Evolutionary conservation across 64 coral and sea anemone genomes (phyloP).

Genomic region (Cladopsammia gracilis): DNA sequence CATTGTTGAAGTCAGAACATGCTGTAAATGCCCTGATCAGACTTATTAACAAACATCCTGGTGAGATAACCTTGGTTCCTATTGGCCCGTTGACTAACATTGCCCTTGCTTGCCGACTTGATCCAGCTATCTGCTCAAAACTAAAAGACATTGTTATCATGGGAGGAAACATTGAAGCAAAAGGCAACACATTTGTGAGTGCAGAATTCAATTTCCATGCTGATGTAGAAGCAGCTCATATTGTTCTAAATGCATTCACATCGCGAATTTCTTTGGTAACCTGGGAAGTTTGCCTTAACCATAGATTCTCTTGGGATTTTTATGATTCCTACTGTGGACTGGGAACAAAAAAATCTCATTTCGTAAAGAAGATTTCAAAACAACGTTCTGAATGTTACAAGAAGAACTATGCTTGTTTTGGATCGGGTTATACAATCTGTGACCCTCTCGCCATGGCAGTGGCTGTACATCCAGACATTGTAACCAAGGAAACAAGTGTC

Average conservation of each 20-base stretch:
- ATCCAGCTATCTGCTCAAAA: slow-evolving; percentile 68
- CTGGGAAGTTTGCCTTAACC: slow-evolving; percentile 70
- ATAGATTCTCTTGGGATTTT: slow-evolving; percentile 57
- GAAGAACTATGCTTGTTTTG: slow-evolving; percentile 48
- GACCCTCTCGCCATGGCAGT: slow-evolving; percentile 78
- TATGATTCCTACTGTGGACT: slow-evolving; percentile 14
- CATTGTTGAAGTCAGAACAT: slow-evolving; percentile 72
- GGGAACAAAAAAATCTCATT: slow-evolving; percentile 44
- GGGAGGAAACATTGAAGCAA: slow-evolving; percentile 81
- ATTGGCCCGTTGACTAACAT: slow-evolving; percentile 82
- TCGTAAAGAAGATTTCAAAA: slow-evolving; percentile 36
- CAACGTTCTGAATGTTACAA: slow-evolving; percentile 48
- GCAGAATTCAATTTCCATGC: slow-evolving; percentile 86
- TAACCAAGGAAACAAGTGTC: slow-evolving; percentile 57
- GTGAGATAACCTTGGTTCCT: slow-evolving; percentile 74
- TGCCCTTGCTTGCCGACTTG: slow-evolving; percentile 81
- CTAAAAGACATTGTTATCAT: slow-evolving; percentile 72
- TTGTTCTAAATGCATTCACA: slow-evolving; percentile 64
- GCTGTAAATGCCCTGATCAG: slow-evolving; percentile 76
- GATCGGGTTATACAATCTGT: slow-evolving; percentile 61
- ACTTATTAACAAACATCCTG: slow-evolving; percentile 37
- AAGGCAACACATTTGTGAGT: slow-evolving; percentile 71
- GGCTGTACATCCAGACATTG: slow-evolving; percentile 65
- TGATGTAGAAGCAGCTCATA: slow-evolving; percentile 72
- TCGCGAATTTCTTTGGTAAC: slow-evolving; percentile 67